Conservation (phyloP, 1,140 invertebrate genomes). For the Matsumurasca onukii region DNA sequence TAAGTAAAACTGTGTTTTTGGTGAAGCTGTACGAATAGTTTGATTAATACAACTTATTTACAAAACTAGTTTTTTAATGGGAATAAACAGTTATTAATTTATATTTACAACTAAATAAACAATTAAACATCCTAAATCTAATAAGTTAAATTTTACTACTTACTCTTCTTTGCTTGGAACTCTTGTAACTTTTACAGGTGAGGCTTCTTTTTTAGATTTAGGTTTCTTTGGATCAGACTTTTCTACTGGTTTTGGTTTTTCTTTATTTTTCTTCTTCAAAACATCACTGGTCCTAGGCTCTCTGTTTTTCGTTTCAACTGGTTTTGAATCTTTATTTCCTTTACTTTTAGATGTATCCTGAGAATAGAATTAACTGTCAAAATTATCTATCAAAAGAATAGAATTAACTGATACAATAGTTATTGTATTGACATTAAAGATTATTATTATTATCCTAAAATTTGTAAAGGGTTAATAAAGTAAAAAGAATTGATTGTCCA, state of each 20-base stretch:
- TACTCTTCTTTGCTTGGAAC: not conserved
- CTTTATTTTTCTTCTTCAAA: conserved; percentile 35
- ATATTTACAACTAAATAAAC: not conserved
- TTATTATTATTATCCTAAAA: too few species aligned
- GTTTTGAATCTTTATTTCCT: conserved; percentile 36
- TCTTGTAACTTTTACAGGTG: conserved; percentile 9
- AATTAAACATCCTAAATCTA: not conserved
- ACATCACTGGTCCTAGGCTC: conserved; percentile 34
- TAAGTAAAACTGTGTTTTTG: too few species aligned
- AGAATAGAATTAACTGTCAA: not conserved
- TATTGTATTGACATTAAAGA: too few species aligned
- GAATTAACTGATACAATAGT: too few species aligned
- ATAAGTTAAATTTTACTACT: conserved; percentile 2
- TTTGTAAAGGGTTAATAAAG: too few species aligned
- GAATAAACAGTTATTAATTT: not conserved
- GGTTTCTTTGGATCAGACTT: conserved; percentile 32
- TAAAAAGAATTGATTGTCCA: too few species aligned
- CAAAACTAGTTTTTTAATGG: not conserved
- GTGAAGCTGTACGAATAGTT: too few species aligned
- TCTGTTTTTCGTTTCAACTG: conserved; percentile 17
- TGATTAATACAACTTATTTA: not conserved
- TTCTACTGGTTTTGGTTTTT: conserved; percentile 23
- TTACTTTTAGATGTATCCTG: conserved; percentile 30
- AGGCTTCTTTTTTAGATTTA: conserved; percentile 9
- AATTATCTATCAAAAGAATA: too few species aligned